Evolutionary conservation across 2,888 invertebrate species (phyloP).

Genomic region (Orthonevra nobilis): DNA sequence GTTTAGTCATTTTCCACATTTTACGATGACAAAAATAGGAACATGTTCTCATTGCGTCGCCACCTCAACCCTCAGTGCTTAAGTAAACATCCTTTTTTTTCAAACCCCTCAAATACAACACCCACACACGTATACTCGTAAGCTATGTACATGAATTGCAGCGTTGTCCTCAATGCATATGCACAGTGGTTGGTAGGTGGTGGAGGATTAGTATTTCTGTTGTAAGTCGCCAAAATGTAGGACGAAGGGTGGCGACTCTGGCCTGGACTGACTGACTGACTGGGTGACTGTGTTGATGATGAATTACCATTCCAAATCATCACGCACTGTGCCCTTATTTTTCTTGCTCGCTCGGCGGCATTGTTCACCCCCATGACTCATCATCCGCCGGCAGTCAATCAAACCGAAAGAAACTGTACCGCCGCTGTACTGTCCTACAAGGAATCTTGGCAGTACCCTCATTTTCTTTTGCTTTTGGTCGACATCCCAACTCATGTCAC

Average conservation of each 20-base stretch:
- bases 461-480: slow-evolving; percentile 6
- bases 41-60: slow-evolving; percentile 36
- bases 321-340: slow-evolving; percentile 34
- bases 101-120: slow-evolving; percentile 5
- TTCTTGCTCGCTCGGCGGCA: background rate
- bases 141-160: slow-evolving; percentile 8
- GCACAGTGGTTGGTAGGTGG: slow-evolving; percentile 12
- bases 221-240: slow-evolving; percentile 40
- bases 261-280: slow-evolving; percentile 6
- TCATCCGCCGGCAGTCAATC: slow-evolving; percentile 53
- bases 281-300: slow-evolving; percentile 63
- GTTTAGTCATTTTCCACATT: slow-evolving; percentile 64
- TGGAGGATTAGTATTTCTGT: slow-evolving; percentile 29
- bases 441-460: slow-evolving; percentile 50
- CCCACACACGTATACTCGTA: slow-evolving; percentile 39
- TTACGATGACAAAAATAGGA: slow-evolving; percentile 57
- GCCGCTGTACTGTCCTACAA: slow-evolving; percentile 4
- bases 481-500: slow-evolving; percentile 28
- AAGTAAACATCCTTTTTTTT: slow-evolving; percentile 36
- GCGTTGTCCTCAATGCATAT: too few relatives aligned
- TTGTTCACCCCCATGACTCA: slow-evolving; percentile 41
- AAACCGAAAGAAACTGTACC: slow-evolving; percentile 33
- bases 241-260: slow-evolving; percentile 63
- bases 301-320: slow-evolving; percentile 62
- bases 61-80: slow-evolving; percentile 16